Base-by-base conservation (phyloP, 2,113 vertebrate genomes). In the Lontra canadensis region DNA sequence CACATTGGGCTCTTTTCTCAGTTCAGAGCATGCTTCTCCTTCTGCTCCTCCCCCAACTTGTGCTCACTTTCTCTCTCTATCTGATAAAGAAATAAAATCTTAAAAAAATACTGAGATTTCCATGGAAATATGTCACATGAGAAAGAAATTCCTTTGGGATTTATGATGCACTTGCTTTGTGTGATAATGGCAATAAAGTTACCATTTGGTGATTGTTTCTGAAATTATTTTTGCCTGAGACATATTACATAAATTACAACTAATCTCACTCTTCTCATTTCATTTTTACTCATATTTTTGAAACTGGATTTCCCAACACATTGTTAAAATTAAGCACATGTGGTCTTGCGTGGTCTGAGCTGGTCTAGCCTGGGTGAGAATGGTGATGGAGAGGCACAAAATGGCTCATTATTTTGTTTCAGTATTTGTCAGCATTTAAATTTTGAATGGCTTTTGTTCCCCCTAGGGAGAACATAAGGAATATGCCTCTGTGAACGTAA, bases 191-290 rank as follows among this genome's bases (percentile, higher is more conserved):
- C 69, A 52, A 2, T 44, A 18, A 65, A 36, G 3, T 95, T 95
- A 88, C 10, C 12, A 49, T 49, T 81, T 1, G 1, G 18, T 52
- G 49, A 81, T 47, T 82, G 39, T 12, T 93, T 96, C 85, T 88
- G 59, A 85, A 93, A 90, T 39, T 81, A 78, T 31, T 84, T 97
- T 96, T 94, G 81, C 20, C 42, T 88, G 10, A 92, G n/a, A 59
- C 85, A 29, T 42, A 92, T 65, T 29, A 69, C 39, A 91, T 85
- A 94, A 89, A 5, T 88, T 94, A 57, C 55, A 65, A 85, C 6
- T 82, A 47, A 65, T 82, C 23, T 90, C 34, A 93, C 29, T 79
- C 25, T 95, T 86, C 12, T 11, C 17, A 55, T 65, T 90, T 88
- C 6, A 71, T 36, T 93, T 93, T 94, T 81, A 96, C 73, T 95